These are phyloP conservation scores for Xylophagus ater DNA, from an alignment of 2,888 invertebrate genomes.

Conservation along the genomic window DNA sequence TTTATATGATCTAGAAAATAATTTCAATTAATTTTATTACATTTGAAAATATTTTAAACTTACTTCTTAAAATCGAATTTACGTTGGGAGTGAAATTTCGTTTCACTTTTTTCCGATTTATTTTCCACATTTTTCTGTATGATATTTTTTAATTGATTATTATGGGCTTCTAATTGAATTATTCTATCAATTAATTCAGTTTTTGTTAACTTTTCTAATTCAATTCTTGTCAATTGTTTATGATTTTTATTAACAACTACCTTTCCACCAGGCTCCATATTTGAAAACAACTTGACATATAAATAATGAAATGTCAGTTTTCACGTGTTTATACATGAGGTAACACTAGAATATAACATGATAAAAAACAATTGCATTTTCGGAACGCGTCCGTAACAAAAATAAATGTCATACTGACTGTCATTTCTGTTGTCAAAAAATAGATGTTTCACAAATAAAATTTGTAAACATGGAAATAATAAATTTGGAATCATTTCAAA, in stretches of 20 bases:
- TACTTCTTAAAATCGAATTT: constrained; percentile 39
- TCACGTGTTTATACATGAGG: too few relatives aligned
- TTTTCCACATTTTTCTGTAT: constrained; percentile 44
- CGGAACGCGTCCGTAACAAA: too few relatives aligned
- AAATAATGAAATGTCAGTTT: too few relatives aligned
- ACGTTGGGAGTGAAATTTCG: constrained; percentile 22
- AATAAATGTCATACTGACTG: too few relatives aligned
- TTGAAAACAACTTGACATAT: too few relatives aligned
- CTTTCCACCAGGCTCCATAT: not conserved
- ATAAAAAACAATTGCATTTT: too few relatives aligned
- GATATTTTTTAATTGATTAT: constrained; percentile 62
- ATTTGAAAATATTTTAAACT: constrained; percentile 20
- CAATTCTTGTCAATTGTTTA: constrained; percentile 35
- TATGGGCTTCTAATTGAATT: constrained; percentile 63
- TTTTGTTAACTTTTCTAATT: constrained; percentile 40
- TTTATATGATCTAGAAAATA: constrained; percentile 49
- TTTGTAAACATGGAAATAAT: too few relatives aligned
- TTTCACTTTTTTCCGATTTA: constrained; percentile 14
- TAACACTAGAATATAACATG: too few relatives aligned
- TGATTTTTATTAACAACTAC: constrained; percentile 32
- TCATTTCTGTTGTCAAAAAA: too few relatives aligned
- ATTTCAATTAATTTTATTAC: too few relatives aligned
- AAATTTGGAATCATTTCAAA: too few relatives aligned
- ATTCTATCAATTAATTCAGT: constrained; percentile 61
- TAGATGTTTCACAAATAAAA: too few relatives aligned